These are phyloP conservation scores for Apamea monoglypha DNA, from an alignment of 2,888 invertebrate genomes.

Conservation along the genomic window DNA sequence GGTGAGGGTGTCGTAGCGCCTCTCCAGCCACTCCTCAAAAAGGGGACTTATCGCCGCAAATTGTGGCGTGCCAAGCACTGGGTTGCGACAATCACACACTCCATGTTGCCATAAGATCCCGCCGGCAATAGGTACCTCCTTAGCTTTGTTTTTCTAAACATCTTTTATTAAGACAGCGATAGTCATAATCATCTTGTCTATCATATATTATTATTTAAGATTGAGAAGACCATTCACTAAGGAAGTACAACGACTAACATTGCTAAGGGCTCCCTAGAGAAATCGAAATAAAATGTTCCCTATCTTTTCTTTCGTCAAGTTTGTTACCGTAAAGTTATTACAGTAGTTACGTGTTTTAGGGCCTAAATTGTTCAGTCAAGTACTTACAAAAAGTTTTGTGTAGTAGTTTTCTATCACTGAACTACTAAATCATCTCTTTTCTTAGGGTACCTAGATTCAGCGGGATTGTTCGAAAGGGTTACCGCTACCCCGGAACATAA, in stretches of 20 bases:
- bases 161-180: background rate
- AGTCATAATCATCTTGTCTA: background rate
- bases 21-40: too few species aligned
- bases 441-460: background rate
- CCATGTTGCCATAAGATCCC: too few species aligned
- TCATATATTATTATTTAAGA: background rate
- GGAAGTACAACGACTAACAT: constrained; percentile 9
- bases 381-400: constrained; percentile 7
- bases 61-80: too few species aligned
- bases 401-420: background rate
- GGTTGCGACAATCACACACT: too few species aligned
- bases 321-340: constrained; percentile 37
- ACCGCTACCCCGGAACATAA: too few species aligned
- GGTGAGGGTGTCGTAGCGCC: too few species aligned
- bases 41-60: too few species aligned
- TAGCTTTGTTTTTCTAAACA: background rate
- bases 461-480: too few species aligned
- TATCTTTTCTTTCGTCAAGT: constrained; percentile 28
- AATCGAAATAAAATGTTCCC: constrained; percentile 47
- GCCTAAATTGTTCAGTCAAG: constrained; percentile 15
- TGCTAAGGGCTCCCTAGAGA: constrained; percentile 35
- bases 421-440: background rate
- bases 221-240: background rate
- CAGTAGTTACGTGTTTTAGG: constrained; percentile 44
- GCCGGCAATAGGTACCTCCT: background rate